These are phyloP conservation scores for Caradrina kadenii DNA, from an alignment of 2,888 invertebrate species.

Conservation along the genomic window DNA sequence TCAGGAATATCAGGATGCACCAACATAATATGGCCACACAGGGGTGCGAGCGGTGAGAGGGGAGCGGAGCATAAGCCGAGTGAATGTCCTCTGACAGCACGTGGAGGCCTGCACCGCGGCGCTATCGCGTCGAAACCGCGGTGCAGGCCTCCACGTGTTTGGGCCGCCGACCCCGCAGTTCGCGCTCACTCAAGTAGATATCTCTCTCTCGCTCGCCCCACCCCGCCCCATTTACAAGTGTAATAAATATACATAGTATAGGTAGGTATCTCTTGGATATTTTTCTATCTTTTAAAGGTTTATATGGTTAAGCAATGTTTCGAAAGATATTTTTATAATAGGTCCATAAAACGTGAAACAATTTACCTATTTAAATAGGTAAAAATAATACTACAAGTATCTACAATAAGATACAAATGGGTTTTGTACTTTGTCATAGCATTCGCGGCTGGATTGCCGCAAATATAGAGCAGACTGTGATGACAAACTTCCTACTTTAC, in stretches of 20 bases:
- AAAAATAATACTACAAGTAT: neutral
- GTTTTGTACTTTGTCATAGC: neutral
- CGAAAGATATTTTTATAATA: neutral
- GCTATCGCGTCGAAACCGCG: constrained; percentile 74
- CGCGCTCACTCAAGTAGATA: constrained; percentile 70
- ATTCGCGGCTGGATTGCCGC: neutral
- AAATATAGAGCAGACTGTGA: neutral
- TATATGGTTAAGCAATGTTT: neutral
- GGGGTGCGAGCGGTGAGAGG: constrained; percentile 74
- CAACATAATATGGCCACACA: constrained; percentile 79
- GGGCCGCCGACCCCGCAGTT: constrained; percentile 83
- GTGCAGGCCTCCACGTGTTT: constrained; percentile 89
- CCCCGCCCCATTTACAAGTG: constrained; percentile 60
- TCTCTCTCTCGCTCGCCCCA: constrained; percentile 71
- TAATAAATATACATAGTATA: constrained; percentile 6
- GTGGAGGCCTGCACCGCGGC: constrained; percentile 89
- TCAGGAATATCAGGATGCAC: constrained; percentile 89
- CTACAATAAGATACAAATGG: neutral
- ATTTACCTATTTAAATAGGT: neutral
- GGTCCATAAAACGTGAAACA: neutral
- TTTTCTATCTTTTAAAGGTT: neutral
- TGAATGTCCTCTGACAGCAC: constrained; percentile 84
- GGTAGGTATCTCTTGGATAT: constrained; percentile 14
- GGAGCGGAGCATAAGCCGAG: constrained; percentile 77
- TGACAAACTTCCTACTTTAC: neutral